Evolutionary conservation across 2,113 vertebrate genomes (phyloP).

Genomic region (Ascaphus truei): DNA sequence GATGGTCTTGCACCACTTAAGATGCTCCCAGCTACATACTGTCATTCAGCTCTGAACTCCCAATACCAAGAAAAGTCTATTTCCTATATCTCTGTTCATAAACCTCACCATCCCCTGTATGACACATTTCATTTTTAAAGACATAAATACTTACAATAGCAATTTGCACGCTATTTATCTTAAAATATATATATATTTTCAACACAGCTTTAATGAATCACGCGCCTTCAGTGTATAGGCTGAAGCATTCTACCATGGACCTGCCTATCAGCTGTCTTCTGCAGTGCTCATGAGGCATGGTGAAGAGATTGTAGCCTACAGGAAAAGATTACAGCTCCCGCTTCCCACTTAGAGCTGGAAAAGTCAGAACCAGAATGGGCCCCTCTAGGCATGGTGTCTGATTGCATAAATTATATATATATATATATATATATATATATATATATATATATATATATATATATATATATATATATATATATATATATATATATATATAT

Average conservation of each 20-base stretch:
- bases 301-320: slow-evolving; percentile 6
- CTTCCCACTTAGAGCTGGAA: neutral
- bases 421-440: too few species aligned
- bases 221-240: neutral
- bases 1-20: slow-evolving; percentile 33
- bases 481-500: too few species aligned
- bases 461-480: too few species aligned
- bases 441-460: too few species aligned
- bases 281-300: neutral
- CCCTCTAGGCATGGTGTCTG: neutral
- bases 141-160: too few species aligned
- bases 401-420: too few species aligned
- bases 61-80: slow-evolving; percentile 8
- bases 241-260: neutral
- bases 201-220: neutral
- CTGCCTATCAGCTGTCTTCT: neutral
- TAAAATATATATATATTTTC: too few species aligned
- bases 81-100: slow-evolving; percentile 22
- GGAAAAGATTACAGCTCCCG: slow-evolving; percentile 24
- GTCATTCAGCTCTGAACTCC: slow-evolving; percentile 21
- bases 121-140: neutral
- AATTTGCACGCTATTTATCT: too few species aligned
- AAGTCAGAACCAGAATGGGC: too few species aligned
- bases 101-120: neutral
- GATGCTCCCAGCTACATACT: slow-evolving; percentile 25